Base-by-base conservation (phyloP, 2,113 vertebrate genomes). In the Thomomys bottae region DNA sequence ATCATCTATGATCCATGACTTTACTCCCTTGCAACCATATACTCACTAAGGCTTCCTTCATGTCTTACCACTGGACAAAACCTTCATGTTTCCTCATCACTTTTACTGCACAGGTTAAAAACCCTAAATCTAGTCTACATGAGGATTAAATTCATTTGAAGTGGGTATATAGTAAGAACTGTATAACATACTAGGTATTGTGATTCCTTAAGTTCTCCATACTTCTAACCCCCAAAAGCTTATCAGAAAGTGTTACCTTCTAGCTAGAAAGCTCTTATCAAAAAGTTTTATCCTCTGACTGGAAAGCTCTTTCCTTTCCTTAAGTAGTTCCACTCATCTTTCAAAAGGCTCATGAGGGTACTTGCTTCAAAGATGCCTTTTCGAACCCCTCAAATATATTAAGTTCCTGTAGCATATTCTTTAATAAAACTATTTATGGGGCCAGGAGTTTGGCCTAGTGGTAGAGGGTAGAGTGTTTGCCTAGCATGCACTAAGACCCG, bases 221-320 rank as follows among this genome's bases (percentile, higher is more conserved):
- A 78, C 23, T 26, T 61, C 24, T 79, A 18, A 40, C 49, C 23
- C 66, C 84, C 77, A 72, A 77, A 78, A 76, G 17, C 32, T 71
- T 86, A 36, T 18, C 8, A n/a, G 17, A 32, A 70, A n/a, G 36
- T 54, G 57, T 34, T 45, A 89, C 57, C 15, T 18, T 68, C 36
- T 89, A 40, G 54, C 11, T 59, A 42, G 40, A 93, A 84, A 93
- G 54, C 57, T 89, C 72, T 84, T 83, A 38, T 15, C 8, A n/a
- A 30, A 32, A 70, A n/a, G 42, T 54, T 64, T 40, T 45, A 89
- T 66, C 20, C 23, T 68, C 36, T 89, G 49, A 59, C 8, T 59
- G 54, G 40, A 93, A 84, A 93, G 54, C 57, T 86, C 24, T 67
- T 59, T 32, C 28, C n/a, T 86, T 77, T 94, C 91, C 71, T 73